These are phyloP conservation scores for Decapterus maruadsi DNA, from an alignment of 2,797 vertebrate species.

Conservation along the genomic window DNA sequence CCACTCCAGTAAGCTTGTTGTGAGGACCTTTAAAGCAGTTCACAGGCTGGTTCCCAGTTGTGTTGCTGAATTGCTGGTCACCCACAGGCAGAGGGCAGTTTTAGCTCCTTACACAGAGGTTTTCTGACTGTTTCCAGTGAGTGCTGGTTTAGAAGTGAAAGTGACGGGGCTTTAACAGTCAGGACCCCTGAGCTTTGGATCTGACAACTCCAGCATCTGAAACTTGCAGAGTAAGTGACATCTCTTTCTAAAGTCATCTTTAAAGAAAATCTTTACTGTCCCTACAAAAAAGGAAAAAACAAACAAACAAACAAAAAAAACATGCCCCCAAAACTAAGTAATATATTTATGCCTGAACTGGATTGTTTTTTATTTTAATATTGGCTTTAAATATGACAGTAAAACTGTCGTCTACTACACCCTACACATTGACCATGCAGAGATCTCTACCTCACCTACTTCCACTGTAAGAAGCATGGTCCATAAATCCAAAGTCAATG, in stretches of 20 bases:
- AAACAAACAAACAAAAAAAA: too few relatives aligned
- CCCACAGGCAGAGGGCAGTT: constrained; percentile 9
- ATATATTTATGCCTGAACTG: too few relatives aligned
- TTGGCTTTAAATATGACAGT: too few relatives aligned
- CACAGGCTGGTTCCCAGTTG: background rate
- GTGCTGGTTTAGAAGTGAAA: constrained; percentile 40
- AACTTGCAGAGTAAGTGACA: constrained; percentile 9
- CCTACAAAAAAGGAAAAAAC: background rate
- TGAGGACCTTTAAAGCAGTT: constrained; percentile 6
- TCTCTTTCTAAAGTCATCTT: constrained; percentile 18
- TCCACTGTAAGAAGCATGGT: background rate
- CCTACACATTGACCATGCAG: background rate
- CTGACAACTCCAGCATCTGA: constrained; percentile 12
- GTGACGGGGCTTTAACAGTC: constrained; percentile 30
- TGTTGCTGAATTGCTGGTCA: constrained; percentile 23
- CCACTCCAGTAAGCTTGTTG: background rate
- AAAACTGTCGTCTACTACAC: too few relatives aligned
- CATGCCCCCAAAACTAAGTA: too few relatives aligned
- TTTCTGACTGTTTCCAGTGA: constrained; percentile 4
- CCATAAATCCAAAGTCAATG: background rate
- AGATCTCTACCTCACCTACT: background rate
- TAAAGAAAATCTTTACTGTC: background rate
- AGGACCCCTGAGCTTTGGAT: background rate
- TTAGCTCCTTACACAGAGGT: constrained; percentile 16
- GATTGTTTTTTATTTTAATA: too few relatives aligned